Percentiles rank a stretch among this genome's conserved stretches.
These are phyloP conservation scores for Bombus turneri DNA, from an alignment of 1,140 invertebrate species.

Conservation along the genomic window DNA sequence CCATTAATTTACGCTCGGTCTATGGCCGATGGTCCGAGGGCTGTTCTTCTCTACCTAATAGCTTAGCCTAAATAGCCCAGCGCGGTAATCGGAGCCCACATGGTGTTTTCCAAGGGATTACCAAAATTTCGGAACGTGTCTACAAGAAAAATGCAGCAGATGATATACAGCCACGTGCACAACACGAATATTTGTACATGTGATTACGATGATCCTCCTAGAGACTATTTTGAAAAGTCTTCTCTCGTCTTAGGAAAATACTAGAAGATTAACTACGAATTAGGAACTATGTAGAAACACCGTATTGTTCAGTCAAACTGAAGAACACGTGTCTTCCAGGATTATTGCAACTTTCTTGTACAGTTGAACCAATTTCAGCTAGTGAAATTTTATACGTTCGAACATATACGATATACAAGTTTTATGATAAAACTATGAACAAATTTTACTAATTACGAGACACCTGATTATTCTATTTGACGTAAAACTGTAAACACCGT, in stretches of 20 bases:
- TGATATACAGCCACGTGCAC: constrained; percentile 12
- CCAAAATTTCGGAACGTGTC: constrained; percentile 18
- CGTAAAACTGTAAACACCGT: too few relatives aligned
- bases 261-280: background rate
- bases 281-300: background rate
- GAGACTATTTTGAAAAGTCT: too few relatives aligned
- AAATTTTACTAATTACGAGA: background rate
- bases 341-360: too few relatives aligned
- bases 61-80: constrained; percentile 57
- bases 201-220: background rate
- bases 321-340: background rate
- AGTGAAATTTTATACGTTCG: too few relatives aligned
- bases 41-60: constrained; percentile 63
- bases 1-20: constrained; percentile 77
- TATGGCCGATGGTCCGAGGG: constrained; percentile 50
- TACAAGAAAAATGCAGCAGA: background rate
- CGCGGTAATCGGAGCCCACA: constrained; percentile 67
- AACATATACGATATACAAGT: too few relatives aligned
- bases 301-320: background rate
- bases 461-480: background rate
- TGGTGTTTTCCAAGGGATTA: constrained; percentile 64
- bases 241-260: background rate
- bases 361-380: too few relatives aligned
- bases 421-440: background rate
- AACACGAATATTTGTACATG: background rate